phyloP scores from a whole-genome alignment of 1,140 invertebrate species.

The Hesperophylax magnus region DNA sequence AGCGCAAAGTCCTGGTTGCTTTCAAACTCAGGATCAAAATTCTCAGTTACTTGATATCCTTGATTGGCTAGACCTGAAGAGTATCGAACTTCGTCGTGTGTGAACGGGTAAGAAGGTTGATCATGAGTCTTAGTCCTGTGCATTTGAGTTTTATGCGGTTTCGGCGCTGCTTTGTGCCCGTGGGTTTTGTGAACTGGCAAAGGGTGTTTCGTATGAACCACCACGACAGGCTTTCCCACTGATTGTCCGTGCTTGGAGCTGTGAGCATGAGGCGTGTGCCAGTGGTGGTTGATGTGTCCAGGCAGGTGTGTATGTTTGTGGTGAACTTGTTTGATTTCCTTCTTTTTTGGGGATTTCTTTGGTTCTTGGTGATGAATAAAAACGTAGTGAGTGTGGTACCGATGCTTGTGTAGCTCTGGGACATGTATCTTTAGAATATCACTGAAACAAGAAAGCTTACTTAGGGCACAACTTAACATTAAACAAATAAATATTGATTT shows the following conservation, averaged over 20 bases:
- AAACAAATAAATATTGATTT: too few relatives aligned
- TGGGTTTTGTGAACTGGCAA: conserved; percentile 50
- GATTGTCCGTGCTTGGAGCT: conserved; percentile 17
- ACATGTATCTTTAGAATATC: conserved; percentile 72
- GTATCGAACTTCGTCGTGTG: conserved; percentile 18
- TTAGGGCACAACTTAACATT: too few relatives aligned
- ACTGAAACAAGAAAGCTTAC: conserved; percentile 62
- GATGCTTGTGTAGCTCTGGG: conserved; percentile 73
- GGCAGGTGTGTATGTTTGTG: conserved; percentile 65
- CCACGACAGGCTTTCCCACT: not conserved
- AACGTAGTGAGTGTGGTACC: conserved; percentile 72
- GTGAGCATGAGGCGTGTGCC: conserved; percentile 55
- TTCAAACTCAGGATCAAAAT: conserved; percentile 62
- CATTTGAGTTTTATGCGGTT: not conserved
- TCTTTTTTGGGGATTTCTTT: conserved; percentile 66
- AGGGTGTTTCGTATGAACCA: conserved; percentile 58
- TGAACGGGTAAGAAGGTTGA: conserved; percentile 31
- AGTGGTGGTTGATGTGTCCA: conserved; percentile 62
- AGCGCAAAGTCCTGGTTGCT: not conserved
- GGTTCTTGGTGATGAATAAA: conserved; percentile 69
- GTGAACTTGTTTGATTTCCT: conserved; percentile 68
- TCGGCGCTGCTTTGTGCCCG: not conserved
- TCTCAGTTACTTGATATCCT: conserved; percentile 65
- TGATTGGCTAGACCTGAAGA: conserved; percentile 24
- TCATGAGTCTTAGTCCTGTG: not conserved